Evolutionary conservation across 2,113 vertebrate genomes (phyloP).

Genomic region (Odontesthes bonariensis): DNA sequence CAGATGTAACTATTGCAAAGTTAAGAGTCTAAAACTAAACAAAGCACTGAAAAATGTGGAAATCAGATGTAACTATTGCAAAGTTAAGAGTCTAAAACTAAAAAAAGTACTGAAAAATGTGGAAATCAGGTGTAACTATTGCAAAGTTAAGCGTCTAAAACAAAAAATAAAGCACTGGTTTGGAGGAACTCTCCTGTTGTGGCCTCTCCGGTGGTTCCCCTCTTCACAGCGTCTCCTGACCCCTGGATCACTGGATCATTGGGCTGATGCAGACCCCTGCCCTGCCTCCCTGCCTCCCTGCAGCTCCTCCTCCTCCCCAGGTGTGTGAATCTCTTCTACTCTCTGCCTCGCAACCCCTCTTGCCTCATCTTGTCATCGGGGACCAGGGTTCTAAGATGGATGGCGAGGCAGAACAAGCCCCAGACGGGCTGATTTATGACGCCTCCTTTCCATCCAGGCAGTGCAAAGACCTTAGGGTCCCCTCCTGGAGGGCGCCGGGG

Average conservation of each 20-base stretch:
- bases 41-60: no score
- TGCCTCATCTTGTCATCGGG: constrained; percentile 80
- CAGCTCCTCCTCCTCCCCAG: constrained; percentile 50
- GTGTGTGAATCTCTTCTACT: constrained; percentile 57
- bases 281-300: constrained; percentile 27
- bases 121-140: not conserved
- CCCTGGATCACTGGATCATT: constrained; percentile 55
- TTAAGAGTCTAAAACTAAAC: not conserved
- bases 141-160: no score
- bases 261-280: constrained; percentile 45
- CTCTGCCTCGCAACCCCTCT: constrained; percentile 66
- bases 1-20: not conserved
- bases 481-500: constrained; percentile 85
- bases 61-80: no score
- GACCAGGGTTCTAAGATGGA: constrained; percentile 84
- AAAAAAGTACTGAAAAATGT: no score
- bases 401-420: constrained; percentile 83
- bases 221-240: constrained; percentile 45
- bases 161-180: not conserved
- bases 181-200: constrained; percentile 23
- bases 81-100: no score
- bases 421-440: constrained; percentile 92
- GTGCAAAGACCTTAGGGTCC: constrained; percentile 84
- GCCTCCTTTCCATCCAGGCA: constrained; percentile 86
- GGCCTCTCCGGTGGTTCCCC: constrained; percentile 53